These are phyloP conservation scores for Phaonia tiefii DNA, from an alignment of 2,888 invertebrate genomes.

Conservation along the genomic window DNA sequence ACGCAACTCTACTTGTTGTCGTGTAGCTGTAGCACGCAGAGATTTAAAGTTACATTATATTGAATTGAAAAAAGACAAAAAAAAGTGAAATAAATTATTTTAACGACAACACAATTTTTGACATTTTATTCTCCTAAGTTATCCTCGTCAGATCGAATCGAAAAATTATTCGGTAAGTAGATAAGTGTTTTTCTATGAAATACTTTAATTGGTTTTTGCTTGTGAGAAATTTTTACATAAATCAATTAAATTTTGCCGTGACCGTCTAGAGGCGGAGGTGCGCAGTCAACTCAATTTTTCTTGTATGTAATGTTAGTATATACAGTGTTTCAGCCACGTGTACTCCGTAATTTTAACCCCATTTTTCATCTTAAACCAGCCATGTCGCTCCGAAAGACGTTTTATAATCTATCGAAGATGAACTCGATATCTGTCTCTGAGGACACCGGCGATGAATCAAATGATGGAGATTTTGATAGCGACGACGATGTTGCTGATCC, in stretches of 20 bases:
- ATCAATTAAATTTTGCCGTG: too few relatives aligned
- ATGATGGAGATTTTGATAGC: too few relatives aligned
- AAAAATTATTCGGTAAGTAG: neutral
- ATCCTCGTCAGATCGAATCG: constrained; percentile 1
- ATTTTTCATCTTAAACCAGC: constrained; percentile 1
- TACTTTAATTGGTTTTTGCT: neutral
- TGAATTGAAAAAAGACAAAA: neutral
- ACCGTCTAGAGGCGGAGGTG: too few relatives aligned
- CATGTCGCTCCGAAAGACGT: neutral
- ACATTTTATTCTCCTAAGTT: too few relatives aligned
- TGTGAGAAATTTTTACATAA: too few relatives aligned
- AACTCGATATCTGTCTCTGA: neutral
- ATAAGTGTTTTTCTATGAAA: neutral
- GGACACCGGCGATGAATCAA: constrained; percentile 4
- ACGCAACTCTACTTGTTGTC: neutral
- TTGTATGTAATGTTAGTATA: neutral
- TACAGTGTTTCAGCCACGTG: neutral
- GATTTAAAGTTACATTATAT: neutral
- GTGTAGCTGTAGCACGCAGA: neutral
- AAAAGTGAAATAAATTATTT: neutral
- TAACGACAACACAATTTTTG: constrained; percentile 2
- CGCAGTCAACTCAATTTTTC: too few relatives aligned
- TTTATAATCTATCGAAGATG: constrained; percentile 3
- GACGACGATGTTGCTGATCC: neutral
- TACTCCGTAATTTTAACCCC: neutral